Base-by-base conservation (phyloP, 2,888 invertebrate genomes). In the Caenorhabditis afra region DNA sequence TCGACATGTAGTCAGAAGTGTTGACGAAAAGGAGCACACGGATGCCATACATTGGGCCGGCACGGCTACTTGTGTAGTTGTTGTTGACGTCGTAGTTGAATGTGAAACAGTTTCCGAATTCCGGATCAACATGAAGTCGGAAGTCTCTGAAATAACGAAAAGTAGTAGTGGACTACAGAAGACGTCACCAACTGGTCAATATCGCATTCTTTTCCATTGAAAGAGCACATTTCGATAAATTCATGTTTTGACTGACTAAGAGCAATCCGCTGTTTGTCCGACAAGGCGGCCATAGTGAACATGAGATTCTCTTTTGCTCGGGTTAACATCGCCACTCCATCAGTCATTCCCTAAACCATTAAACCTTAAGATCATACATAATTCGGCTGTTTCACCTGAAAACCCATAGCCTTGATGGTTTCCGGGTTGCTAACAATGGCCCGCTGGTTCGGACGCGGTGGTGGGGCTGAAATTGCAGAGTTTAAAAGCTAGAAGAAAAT, bases 11-110 rank as follows among this genome's bases (percentile, higher is more conserved):
- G 50, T 86, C 86, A 23, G 83, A 82, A 0, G 86, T 86, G 74
- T 86, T 86, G 20, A 86, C 86, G 58, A 84, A 84, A 4, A 86
- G 75, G 0, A 86, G 77, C 3, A 86, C 84, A 53, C 84, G 83
- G 35, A 86, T 84, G 55, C 86, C 86, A 64, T 87, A 87, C 85
- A 87, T 86, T n/a, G 86, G 86, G 0, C 86, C 86, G 4, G 86
- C 86, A 29, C 85, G 58, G 14, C 82, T 85, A 61, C 84, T 85
- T 0, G 86, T 85, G 66, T 82, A 82, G 61, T 83, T 85, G 45
- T 83, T 83, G 29, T 59, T 81, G 12, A 83, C 76, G 37, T 87
- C 84, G 50, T 82, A 82, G 76, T 87, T 87, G 80, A 87, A 87
- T 1, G 84, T 85, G 66, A 71, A 85, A 47, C 86, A 87, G 44